A percentile compares a stretch with the other conserved stretches of the same genome.
These are phyloP conservation scores for Acronicta psi DNA, from an alignment of 2,888 invertebrate genomes.

Conservation along the genomic window DNA sequence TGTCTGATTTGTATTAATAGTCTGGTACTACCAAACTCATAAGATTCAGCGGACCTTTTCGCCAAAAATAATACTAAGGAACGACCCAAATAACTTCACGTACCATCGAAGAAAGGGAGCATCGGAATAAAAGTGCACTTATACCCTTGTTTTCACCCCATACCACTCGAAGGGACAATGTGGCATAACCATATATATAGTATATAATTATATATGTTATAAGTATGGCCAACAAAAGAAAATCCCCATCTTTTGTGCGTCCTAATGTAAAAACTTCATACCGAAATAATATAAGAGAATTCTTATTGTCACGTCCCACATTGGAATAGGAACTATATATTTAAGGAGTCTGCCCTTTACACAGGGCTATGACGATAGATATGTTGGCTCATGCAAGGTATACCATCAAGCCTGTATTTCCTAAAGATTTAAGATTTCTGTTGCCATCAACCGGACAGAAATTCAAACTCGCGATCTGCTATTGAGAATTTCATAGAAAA, in stretches of 20 bases:
- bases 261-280: slow-evolving; percentile 45
- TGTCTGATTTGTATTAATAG: no score
- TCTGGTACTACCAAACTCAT: no score
- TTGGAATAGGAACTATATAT: slow-evolving; percentile 30
- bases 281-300: slow-evolving; percentile 28
- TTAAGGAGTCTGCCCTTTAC: no score
- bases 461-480: no score
- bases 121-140: slow-evolving; percentile 50
- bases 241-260: slow-evolving; percentile 31
- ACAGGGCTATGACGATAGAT: no score
- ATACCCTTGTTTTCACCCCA: slow-evolving; percentile 30
- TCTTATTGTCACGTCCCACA: slow-evolving; percentile 43
- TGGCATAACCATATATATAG: slow-evolving; percentile 28
- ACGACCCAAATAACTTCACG: slow-evolving; percentile 18
- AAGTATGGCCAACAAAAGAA: slow-evolving; percentile 37
- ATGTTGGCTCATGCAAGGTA: no score
- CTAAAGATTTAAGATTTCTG: no score
- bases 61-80: slow-evolving; percentile 13
- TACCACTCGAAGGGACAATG: slow-evolving; percentile 27
- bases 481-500: no score
- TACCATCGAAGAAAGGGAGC: slow-evolving; percentile 28
- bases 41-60: neutral
- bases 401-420: no score
- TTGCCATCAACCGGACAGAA: no score
- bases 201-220: slow-evolving; percentile 19